Evolutionary conservation across 1,140 invertebrate species (phyloP), one percentile per base, ranked within the genome.

Genomic region (Acromyrmex heyeri): DNA sequence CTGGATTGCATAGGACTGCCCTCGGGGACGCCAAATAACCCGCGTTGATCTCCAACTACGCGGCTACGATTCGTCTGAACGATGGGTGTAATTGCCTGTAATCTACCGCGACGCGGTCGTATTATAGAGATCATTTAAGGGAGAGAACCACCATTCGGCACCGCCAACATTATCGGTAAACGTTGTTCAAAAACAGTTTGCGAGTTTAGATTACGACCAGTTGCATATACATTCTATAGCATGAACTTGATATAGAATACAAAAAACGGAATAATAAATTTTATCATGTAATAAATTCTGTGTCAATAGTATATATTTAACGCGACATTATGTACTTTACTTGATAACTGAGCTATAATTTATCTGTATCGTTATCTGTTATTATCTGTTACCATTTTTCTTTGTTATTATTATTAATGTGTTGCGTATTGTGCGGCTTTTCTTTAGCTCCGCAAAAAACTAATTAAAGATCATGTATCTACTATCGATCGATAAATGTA

Each of bases 1-100:
- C 81, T 50, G 79, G 85, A 89, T 89, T 91, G 88, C 81, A 61
- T 64, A 61, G 82, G 86, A 86, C 89, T 78, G 72, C 86, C 89
- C 89, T 64, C 64, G 24, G 88, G 89, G 82, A 91, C 53, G 30
- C 55, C 86, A 87, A 91, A 91, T 91, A 91, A 88, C 89, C 48
- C 79, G 27, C 30, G 55, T 57, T 34, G 38, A 78, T 21, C 77
- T 65, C 85, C 79, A 89, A 83, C 69, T 67, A 77, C 53, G 62
- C 12, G 53, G 12, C 61, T 65, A 44, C 65, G 62, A 61, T 73
- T 86, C 61, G 70, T 72, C 83, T 73, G 76, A 70, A 82, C 75
- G 59, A 69, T 64, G 76, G 38, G 21, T 21, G 55, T 82, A 72
- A 55, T 86, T 79, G 76, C 81, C 79, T 64, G 44, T 78, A 55